These are phyloP conservation scores for Eubucco bourcierii DNA, from an alignment of 2,113 vertebrate genomes.

Conservation along the genomic window DNA sequence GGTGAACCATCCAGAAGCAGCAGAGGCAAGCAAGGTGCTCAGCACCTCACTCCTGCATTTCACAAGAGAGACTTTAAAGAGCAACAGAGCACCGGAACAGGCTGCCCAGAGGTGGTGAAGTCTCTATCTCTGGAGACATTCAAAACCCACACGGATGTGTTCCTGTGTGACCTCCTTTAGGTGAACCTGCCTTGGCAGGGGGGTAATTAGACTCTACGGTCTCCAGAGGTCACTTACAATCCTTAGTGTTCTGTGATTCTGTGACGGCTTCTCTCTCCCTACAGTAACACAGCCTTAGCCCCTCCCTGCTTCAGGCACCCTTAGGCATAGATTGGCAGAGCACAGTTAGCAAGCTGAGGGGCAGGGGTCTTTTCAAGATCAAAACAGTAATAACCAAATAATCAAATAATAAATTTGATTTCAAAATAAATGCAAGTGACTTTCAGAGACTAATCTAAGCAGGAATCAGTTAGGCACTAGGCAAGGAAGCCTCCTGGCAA, in stretches of 20 bases:
- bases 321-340: rapidly evolving
- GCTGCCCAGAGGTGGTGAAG: no score
- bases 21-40: background rate
- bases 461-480: background rate
- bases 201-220: no score
- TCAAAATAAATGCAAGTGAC: background rate
- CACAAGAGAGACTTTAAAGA: background rate
- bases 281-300: background rate
- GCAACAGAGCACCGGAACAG: no score
- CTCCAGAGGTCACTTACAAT: no score
- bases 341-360: background rate
- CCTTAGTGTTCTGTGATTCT: no score
- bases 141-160: no score
- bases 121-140: no score
- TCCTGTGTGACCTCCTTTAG: no score
- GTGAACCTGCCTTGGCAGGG: no score
- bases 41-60: background rate
- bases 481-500: background rate
- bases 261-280: background rate
- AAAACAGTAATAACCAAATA: background rate
- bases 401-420: no score
- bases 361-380: background rate
- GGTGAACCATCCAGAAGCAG: background rate
- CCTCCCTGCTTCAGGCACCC: background rate
- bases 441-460: background rate